Conservation (phyloP, 2,797 vertebrate genomes). For the Emydoidea blandingii region DNA sequence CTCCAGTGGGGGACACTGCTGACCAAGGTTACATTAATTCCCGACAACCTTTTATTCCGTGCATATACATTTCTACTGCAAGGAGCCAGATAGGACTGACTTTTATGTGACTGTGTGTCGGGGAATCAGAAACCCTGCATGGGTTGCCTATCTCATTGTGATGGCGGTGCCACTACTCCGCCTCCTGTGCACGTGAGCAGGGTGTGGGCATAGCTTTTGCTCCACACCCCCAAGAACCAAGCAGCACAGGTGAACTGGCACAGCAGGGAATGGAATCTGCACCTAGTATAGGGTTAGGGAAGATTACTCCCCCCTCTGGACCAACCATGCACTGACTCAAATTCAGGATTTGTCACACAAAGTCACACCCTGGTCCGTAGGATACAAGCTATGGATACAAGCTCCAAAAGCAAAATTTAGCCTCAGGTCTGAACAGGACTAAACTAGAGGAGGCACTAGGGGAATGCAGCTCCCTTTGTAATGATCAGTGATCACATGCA, state of each 20-base stretch:
- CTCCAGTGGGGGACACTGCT: not conserved
- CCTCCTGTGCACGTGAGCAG: not conserved
- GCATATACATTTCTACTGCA: constrained; percentile 53
- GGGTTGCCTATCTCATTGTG: not conserved
- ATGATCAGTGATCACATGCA: not conserved
- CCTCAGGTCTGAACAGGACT: not conserved
- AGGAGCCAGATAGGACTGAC: constrained; percentile 32
- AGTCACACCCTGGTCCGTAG: not conserved
- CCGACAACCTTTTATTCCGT: constrained; percentile 37
- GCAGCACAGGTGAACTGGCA: not conserved
- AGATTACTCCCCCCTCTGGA: not conserved
- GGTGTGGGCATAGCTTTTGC: not conserved
- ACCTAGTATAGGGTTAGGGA: not conserved
- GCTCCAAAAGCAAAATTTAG: not conserved
- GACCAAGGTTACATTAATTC: not conserved
- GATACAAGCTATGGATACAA: not conserved
- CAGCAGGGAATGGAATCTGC: not conserved
- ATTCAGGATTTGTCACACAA: not conserved
- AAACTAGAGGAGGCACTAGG: not conserved
- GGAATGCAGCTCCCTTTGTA: not conserved
- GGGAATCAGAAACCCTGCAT: not conserved
- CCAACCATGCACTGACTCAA: not conserved
- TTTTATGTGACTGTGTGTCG: not conserved
- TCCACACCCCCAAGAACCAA: not conserved
- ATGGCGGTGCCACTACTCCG: not conserved